phyloP scores from a whole-genome alignment of 2,888 invertebrate genomes.

The Aphodius granarius region DNA sequence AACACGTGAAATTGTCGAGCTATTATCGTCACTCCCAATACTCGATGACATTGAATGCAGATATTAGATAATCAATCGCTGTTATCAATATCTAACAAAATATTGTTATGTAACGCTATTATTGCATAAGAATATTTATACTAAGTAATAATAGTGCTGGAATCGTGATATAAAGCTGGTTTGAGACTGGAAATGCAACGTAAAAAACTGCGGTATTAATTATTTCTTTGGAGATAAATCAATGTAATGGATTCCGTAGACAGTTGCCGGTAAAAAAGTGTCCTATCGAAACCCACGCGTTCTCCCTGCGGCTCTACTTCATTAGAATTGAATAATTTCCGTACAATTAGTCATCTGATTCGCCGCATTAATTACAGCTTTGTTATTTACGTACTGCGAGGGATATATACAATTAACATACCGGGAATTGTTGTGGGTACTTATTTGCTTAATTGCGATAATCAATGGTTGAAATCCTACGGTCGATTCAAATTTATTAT shows the following conservation, averaged over 20 bases:
- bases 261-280: not conserved
- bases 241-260: not conserved
- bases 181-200: not conserved
- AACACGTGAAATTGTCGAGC: not conserved
- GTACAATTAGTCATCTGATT: not conserved
- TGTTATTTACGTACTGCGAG: not conserved
- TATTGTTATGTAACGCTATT: not conserved
- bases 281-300: not conserved
- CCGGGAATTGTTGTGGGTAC: not conserved
- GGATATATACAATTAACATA: not conserved
- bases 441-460: not conserved
- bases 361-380: not conserved
- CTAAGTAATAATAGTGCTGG: too few relatives aligned
- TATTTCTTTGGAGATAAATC: not conserved
- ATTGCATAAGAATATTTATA: too few relatives aligned
- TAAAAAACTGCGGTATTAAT: not conserved
- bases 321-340: not conserved
- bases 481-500: not conserved
- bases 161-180: not conserved
- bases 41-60: not conserved
- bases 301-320: not conserved
- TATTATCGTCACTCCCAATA: not conserved
- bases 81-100: not conserved
- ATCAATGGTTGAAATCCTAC: not conserved
- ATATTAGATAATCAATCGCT: not conserved